phyloP scores from a whole-genome alignment of 2,888 invertebrate species.

The Melinaea marsaeus region DNA sequence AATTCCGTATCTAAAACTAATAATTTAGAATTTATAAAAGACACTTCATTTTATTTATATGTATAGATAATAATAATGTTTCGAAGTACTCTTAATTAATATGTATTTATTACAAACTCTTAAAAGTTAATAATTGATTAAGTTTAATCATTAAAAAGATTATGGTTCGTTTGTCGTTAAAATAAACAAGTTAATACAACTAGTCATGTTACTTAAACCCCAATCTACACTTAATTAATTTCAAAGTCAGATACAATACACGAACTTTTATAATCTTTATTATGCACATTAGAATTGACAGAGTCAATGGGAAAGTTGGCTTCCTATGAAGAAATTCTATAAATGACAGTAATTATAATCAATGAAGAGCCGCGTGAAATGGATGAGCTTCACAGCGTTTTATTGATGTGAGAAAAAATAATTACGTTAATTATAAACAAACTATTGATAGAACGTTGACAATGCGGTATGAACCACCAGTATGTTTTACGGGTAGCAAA shows the following conservation, averaged over 20 bases:
- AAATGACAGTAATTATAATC: slow-evolving; percentile 70
- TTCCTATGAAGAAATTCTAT: slow-evolving; percentile 70
- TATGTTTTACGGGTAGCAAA: no score
- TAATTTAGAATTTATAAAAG: no score
- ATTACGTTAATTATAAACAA: slow-evolving; percentile 61
- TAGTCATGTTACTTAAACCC: slow-evolving; percentile 15
- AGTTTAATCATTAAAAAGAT: slow-evolving; percentile 16
- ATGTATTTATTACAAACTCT: neutral
- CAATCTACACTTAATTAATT: slow-evolving; percentile 27
- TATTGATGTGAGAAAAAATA: slow-evolving; percentile 74
- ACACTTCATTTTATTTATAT: no score
- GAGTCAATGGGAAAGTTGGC: slow-evolving; percentile 62
- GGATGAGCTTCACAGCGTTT: slow-evolving; percentile 54
- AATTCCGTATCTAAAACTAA: no score
- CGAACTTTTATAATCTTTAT: slow-evolving; percentile 54
- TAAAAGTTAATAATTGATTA: slow-evolving; percentile 21
- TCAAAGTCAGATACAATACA: slow-evolving; percentile 29
- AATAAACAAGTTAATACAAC: slow-evolving; percentile 17
- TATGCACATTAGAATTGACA: slow-evolving; percentile 62
- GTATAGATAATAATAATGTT: no score
- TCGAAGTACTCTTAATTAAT: no score
- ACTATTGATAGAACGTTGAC: slow-evolving; percentile 49
- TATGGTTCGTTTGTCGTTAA: slow-evolving; percentile 18
- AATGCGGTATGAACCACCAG: neutral
- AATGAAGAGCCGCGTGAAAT: slow-evolving; percentile 65